Base-by-base conservation (phyloP, 2,797 vertebrate species). In the Fistularia commersonii region DNA sequence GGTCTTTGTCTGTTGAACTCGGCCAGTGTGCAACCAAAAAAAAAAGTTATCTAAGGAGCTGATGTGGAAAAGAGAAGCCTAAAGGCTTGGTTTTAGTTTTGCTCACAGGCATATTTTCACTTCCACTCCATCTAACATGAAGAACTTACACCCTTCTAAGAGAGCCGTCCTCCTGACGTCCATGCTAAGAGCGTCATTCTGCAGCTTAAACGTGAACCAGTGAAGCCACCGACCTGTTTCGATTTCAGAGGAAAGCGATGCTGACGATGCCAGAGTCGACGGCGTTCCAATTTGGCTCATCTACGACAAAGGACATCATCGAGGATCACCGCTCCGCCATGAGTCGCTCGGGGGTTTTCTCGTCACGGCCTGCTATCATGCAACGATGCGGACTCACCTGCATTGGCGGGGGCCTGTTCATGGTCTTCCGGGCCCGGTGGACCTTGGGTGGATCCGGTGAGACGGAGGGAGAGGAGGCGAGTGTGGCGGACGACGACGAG, bases 401-500 rank as follows among this genome's bases (percentile, higher is more conserved):
- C n/a, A 82, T 88, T 1, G 70, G 71, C 11, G 86, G 81, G 2
- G 92, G 91, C 57, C 93, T 90, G 66, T 92, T 92, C 92, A 97
- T 96, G 60, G 95, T 96, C 79, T 97, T 97, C 23, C 95, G 88
- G 1, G 95, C 94, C 3, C 94, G 78, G 68, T 97, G 95, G 57
- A 97, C 86, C 76, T 95, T 95, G 9, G 86, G 83, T 37, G 88
- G 84, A 12, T 88, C 81, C 0, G 76, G 77, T 3, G 77, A 72
- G 39, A 69, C 51, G 2, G 80, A 69, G 0, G 80, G 72, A 10
- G 60, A 50, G 3, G 45, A 51, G 1, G 61, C 46, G 0, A 59
- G 41, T 0, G 47, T 55, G 0, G 64, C 45, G 0, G 48, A 50
- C 6, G 69, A 66, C 0, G 49, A 44, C 0, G 54, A 64, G 0